A percentile compares a stretch with the other conserved stretches of the same genome.
Evolutionary conservation across 2,113 vertebrate species (phyloP).

Genomic region (Donacobius atricapilla): DNA sequence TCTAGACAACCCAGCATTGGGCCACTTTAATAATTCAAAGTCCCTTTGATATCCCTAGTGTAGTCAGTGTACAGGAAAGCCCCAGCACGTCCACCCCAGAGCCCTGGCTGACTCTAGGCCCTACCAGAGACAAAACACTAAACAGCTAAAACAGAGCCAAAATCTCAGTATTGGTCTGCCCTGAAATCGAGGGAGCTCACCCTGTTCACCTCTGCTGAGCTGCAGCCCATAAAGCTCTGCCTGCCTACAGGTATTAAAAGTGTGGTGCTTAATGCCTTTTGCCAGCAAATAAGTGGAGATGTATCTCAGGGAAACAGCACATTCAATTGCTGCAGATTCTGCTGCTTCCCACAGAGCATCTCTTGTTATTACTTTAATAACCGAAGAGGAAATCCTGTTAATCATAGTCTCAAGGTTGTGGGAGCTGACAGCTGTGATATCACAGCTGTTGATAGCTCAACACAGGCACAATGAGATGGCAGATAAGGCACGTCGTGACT

Average conservation of each 20-base stretch:
- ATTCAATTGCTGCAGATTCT: neutral
- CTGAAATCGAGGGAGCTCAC: neutral
- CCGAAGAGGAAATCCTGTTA: constrained; percentile 26
- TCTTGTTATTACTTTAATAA: constrained; percentile 35
- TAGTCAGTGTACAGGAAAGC: neutral
- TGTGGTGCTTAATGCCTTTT: neutral
- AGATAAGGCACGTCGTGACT: neutral
- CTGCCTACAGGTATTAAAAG: neutral
- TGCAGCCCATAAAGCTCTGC: neutral
- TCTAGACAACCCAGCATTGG: neutral
- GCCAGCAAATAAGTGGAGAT: neutral
- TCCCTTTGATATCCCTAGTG: neutral
- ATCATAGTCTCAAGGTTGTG: neutral
- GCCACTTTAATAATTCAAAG: constrained; percentile 2
- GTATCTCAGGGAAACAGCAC: neutral
- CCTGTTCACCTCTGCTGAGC: neutral
- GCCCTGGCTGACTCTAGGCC: neutral
- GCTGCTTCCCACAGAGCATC: neutral
- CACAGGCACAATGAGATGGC: neutral
- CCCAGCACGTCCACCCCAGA: neutral
- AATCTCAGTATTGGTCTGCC: neutral
- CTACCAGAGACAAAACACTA: neutral
- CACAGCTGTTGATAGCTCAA: neutral
- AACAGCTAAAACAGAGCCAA: neutral
- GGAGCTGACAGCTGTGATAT: constrained; percentile 5